Percentiles rank a stretch among this genome's conserved stretches.
Evolutionary conservation across 2,113 vertebrate species (phyloP).

Genomic region (Coregonus clupeaformis): DNA sequence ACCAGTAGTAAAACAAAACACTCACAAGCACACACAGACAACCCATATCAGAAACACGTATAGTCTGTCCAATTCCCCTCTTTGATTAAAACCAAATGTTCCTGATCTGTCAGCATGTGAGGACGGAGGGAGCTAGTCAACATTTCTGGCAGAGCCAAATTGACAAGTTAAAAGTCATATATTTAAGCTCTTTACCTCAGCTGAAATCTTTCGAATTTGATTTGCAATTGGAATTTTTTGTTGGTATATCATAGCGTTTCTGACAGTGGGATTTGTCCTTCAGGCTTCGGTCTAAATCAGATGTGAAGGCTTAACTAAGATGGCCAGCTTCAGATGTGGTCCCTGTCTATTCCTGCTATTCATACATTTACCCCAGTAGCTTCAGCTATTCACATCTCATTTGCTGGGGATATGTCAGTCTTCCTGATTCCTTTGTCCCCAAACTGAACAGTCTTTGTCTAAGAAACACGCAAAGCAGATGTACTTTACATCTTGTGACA

Average conservation of each 20-base stretch:
- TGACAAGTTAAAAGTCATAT: neutral
- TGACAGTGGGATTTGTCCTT: constrained; percentile 7
- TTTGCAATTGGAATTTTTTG: neutral
- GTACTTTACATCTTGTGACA: neutral
- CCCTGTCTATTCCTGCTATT: neutral
- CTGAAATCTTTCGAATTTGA: neutral
- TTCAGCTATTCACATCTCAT: constrained; percentile 2
- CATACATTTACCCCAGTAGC: neutral
- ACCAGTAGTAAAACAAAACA: constrained; percentile 49
- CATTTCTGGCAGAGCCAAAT: neutral
- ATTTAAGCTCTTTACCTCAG: constrained; percentile 2
- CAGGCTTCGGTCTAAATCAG: neutral
- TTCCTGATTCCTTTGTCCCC: neutral
- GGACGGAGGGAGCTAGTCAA: neutral
- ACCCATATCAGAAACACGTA: constrained; percentile 28
- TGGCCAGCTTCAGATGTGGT: constrained; percentile 7
- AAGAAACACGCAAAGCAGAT: neutral
- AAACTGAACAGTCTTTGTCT: neutral
- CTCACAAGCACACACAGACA: constrained; percentile 16
- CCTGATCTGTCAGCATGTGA: constrained; percentile 13
- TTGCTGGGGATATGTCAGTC: neutral
- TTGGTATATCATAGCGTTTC: neutral
- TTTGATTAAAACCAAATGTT: constrained; percentile 60
- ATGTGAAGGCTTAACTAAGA: constrained; percentile 6
- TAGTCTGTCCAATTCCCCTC: constrained; percentile 31